Percentiles rank a stretch among this genome's conserved stretches.
These are phyloP conservation scores for Callorhinus ursinus DNA, from an alignment of 2,113 vertebrate species.

Conservation along the genomic window DNA sequence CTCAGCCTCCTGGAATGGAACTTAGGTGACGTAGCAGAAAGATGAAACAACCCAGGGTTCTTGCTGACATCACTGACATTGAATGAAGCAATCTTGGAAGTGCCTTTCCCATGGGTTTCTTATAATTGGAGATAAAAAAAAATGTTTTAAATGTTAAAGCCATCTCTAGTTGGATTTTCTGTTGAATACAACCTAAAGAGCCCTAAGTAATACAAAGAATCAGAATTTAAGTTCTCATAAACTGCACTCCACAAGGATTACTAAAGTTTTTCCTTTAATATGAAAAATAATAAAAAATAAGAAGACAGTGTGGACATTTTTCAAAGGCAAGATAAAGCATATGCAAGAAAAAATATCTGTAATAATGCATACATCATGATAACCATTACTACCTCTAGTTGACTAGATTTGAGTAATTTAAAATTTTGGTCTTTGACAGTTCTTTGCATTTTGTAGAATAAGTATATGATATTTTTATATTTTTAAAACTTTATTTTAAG, in stretches of 20 bases:
- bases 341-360: neutral
- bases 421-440: neutral
- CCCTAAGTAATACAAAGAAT: neutral
- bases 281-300: neutral
- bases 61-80: neutral
- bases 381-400: neutral
- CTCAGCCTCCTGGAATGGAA: neutral
- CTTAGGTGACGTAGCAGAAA: neutral
- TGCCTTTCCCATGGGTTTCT: neutral
- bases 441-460: neutral
- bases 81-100: neutral
- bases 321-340: neutral
- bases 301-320: neutral
- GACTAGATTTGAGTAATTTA: neutral
- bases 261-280: neutral
- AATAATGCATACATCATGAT: neutral
- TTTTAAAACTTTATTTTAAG: neutral
- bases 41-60: neutral
- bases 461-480: neutral
- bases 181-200: neutral
- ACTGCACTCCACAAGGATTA: accelerated
- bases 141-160: neutral
- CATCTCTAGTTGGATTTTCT: neutral
- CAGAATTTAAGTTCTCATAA: neutral
- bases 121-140: neutral